These are phyloP conservation scores for Myrmecophaga tridactyla DNA, from an alignment of 2,113 vertebrate species.

Conservation along the genomic window DNA sequence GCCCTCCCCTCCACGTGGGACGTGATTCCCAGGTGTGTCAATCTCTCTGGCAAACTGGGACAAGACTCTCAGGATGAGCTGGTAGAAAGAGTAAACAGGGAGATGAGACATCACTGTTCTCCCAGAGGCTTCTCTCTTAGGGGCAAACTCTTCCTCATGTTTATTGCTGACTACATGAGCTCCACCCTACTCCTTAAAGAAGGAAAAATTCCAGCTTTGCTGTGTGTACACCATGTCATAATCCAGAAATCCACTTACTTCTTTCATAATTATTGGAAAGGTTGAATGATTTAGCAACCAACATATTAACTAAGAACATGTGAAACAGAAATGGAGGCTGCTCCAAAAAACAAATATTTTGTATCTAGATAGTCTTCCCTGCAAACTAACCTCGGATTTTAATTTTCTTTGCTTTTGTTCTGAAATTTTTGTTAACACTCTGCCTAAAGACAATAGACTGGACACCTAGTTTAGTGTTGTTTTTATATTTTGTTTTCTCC, in stretches of 20 bases:
- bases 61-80: no score
- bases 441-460: background rate
- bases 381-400: background rate
- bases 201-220: background rate
- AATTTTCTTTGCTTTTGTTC: constrained; percentile 8
- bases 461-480: background rate
- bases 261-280: background rate
- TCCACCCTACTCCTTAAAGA: background rate
- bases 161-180: background rate
- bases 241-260: background rate
- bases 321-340: background rate
- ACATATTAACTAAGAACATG: background rate
- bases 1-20: no score
- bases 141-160: background rate
- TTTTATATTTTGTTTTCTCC: background rate
- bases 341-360: background rate
- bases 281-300: background rate
- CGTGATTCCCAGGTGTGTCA: no score
- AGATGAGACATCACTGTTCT: background rate
- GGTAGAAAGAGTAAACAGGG: background rate
- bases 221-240: background rate
- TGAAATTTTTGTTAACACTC: background rate
- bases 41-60: no score
- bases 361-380: background rate
- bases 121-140: background rate